These are phyloP conservation scores for Hydractinia echinata DNA, from an alignment of 30 jellyfish, hydroid and myxozoan genomes.

Conservation along the genomic window DNA sequence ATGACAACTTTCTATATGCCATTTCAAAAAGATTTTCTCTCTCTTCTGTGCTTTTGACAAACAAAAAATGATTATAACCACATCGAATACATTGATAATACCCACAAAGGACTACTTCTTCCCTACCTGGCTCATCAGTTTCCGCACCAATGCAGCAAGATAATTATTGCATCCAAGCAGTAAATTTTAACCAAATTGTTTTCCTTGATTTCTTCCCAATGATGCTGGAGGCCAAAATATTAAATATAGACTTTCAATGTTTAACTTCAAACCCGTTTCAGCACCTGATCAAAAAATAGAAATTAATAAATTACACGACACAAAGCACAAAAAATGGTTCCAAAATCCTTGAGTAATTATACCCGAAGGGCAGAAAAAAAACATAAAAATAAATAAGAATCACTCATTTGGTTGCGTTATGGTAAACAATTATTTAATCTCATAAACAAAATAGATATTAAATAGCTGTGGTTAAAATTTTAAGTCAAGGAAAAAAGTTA, in stretches of 20 bases:
- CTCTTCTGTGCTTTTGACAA: background rate
- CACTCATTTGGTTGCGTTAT: no score
- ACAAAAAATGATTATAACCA: background rate
- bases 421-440: no score
- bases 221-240: slow-evolving; percentile 59
- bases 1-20: background rate
- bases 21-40: background rate
- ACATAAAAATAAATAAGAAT: no score
- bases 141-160: slow-evolving; percentile 81
- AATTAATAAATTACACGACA: no score
- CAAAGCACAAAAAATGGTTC: no score
- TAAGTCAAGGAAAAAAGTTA: background rate
- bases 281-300: slow-evolving; percentile 27
- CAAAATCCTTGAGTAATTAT: no score
- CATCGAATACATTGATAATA: background rate
- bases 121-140: slow-evolving; percentile 50
- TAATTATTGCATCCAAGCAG: slow-evolving; percentile 75
- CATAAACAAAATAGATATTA: background rate
- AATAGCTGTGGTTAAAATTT: background rate
- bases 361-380: no score
- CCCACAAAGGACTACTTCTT: background rate
- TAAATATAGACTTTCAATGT: slow-evolving; percentile 58
- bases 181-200: slow-evolving; percentile 37
- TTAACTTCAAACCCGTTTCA: slow-evolving; percentile 37
- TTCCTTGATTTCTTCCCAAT: slow-evolving; percentile 13